phyloP scores from a whole-genome alignment of 1,140 invertebrate species.

The Calliphora vicina region DNA sequence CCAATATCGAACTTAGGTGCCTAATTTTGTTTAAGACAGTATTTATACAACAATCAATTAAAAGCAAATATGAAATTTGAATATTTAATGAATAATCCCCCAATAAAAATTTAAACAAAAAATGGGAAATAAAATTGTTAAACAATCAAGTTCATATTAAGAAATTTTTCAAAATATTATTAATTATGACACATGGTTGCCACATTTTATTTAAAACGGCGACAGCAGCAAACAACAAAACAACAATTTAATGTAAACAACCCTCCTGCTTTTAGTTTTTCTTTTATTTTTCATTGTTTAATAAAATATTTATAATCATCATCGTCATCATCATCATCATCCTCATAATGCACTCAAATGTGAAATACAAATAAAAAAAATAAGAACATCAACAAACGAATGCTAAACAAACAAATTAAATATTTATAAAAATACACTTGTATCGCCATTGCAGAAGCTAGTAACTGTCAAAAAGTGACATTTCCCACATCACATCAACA shows the following conservation, averaged over 20 bases:
- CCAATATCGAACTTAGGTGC: neutral
- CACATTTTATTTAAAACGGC: neutral
- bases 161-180: neutral
- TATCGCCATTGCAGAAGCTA: constrained; percentile 17
- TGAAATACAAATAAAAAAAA: neutral
- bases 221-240: neutral
- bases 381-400: neutral
- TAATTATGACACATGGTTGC: constrained; percentile 16
- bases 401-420: constrained; percentile 30
- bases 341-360: too few species aligned
- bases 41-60: neutral
- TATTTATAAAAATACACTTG: constrained; percentile 26
- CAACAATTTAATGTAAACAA: neutral
- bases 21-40: neutral
- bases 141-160: neutral
- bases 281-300: too few species aligned
- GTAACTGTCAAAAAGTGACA: constrained; percentile 41
- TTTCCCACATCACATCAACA: constrained; percentile 40
- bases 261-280: neutral
- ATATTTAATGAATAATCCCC: too few species aligned
- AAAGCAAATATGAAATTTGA: too few species aligned
- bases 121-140: neutral
- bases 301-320: too few species aligned
- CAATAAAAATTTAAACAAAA: neutral
- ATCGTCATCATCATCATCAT: too few species aligned